phyloP scores from a whole-genome alignment of 2,797 vertebrate genomes.

The Picus viridis region DNA sequence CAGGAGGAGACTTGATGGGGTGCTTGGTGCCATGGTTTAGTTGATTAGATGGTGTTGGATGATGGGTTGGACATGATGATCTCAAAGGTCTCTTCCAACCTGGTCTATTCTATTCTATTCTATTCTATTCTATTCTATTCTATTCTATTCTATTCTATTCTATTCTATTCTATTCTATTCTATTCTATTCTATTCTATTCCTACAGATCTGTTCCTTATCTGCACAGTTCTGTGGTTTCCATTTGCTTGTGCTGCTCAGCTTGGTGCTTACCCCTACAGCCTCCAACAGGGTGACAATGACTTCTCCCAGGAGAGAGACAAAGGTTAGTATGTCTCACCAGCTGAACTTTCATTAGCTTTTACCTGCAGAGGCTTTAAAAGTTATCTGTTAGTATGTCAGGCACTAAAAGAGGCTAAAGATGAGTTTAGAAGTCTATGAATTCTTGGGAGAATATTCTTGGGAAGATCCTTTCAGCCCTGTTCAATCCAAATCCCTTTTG shows the following conservation, averaged over 20 bases:
- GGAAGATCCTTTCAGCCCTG: neutral
- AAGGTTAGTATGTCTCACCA: neutral
- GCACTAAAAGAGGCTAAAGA: neutral
- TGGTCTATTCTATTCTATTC: no score
- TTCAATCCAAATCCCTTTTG: neutral
- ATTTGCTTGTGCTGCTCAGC: neutral
- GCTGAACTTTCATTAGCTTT: neutral
- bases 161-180: no score
- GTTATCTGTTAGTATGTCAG: neutral
- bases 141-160: no score
- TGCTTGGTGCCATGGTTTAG: no score
- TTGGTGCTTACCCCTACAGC: neutral
- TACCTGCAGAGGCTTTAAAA: neutral
- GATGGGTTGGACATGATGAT: no score
- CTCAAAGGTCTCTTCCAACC: no score
- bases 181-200: no score
- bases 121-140: no score
- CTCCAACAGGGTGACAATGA: neutral
- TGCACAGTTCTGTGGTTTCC: accelerated
- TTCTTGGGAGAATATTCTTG: neutral
- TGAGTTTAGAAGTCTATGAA: neutral
- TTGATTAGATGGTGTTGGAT: no score
- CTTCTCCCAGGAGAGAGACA: neutral
- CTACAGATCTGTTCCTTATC: no score
- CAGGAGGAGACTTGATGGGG: no score